Base-by-base conservation (phyloP, 2,888 invertebrate species). In the Neocrepidodera transversa region DNA sequence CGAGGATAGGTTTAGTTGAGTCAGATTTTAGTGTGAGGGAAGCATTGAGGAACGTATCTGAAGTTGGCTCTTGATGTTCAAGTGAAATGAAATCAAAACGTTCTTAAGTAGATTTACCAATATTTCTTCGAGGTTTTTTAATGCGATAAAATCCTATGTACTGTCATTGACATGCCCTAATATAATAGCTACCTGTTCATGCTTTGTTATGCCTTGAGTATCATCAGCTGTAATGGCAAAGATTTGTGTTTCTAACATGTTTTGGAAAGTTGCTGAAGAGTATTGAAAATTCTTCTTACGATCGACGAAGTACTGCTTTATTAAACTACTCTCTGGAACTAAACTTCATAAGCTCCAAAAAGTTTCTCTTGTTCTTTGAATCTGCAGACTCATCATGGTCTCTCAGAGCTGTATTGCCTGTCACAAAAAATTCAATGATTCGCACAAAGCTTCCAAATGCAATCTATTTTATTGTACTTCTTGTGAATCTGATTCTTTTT, bases 151-250 rank as follows among this genome's bases (percentile, higher is more conserved):
- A 45, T 11, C 45, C 23, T 13, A 45, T 13, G 26, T 26, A 45
- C 26, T 23, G 26, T 45, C 45, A 26, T 45, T 26, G 10, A 45
- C 45, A 45, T 45, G 26, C 11, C 45, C 26, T 18, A 43, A 20
- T 8, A 43, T 43, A 10, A 23, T 5, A 23, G 23, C 23, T 5
- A 23, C 23, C 6, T 23, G 23, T 23, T 23, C 23, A 23, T 23
- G 23, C 6, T 23, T 23, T 6, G 43, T 20, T 10, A 43, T n/a
- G 20, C 10, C 13, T 10, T 45, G 3, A 14, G 45, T 4, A 6
- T 45, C 45, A 10, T 45, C n/a, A 45, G n/a, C 26, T 26, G 10
- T 16, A 6, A 23, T 3, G 6, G 23, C 23, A 6, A 5, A 23
- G 6, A 23, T 23, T 23, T 6, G 4, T 5, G 23, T 5, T 23